phyloP scores from a whole-genome alignment of 2,797 vertebrate species.

The Eutrigla gurnardus region DNA sequence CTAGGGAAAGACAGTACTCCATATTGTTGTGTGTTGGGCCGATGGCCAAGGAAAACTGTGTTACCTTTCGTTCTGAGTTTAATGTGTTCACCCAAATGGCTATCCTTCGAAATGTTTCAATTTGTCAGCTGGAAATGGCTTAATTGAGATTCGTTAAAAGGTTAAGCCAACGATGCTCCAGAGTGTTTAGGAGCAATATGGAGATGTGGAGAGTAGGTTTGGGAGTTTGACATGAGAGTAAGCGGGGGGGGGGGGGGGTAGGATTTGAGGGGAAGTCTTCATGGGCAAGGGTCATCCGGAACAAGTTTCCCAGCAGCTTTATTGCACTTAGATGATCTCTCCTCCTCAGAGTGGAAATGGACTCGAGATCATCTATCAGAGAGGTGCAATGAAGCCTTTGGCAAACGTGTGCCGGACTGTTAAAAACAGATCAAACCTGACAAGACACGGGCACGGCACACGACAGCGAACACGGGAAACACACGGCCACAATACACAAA shows the following conservation, averaged over 20 bases:
- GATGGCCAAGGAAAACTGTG: conserved; percentile 1
- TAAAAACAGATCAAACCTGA: conserved; percentile 70
- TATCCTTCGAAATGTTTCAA: conserved; percentile 11
- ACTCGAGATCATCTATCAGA: conserved; percentile 75
- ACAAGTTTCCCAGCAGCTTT: conserved; percentile 72
- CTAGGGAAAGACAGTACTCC: conserved; percentile 67
- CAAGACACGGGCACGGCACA: conserved; percentile 71
- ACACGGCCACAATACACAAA: conserved; percentile 64
- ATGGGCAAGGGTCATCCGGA: conserved; percentile 65
- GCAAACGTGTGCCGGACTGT: conserved; percentile 73
- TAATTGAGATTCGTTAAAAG: conserved; percentile 6
- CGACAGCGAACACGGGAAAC: conserved; percentile 58
- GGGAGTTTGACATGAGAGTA: conserved; percentile 63
- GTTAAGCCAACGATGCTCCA: conserved; percentile 59
- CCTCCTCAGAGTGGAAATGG: conserved; percentile 53
- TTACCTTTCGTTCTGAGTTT: conserved; percentile 33
- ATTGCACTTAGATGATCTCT: conserved; percentile 81
- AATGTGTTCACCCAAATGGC: conserved; percentile 38
- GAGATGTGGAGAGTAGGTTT: conserved; percentile 66
- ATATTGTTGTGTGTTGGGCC: conserved; percentile 70
- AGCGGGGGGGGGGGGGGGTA: conserved; percentile 53
- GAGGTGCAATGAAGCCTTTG: conserved; percentile 73
- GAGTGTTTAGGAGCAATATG: conserved; percentile 73
- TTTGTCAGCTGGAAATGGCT: neutral
- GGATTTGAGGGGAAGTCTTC: conserved; percentile 75